phyloP scores from a whole-genome alignment of 2,113 vertebrate species.

The Gavia stellata region DNA sequence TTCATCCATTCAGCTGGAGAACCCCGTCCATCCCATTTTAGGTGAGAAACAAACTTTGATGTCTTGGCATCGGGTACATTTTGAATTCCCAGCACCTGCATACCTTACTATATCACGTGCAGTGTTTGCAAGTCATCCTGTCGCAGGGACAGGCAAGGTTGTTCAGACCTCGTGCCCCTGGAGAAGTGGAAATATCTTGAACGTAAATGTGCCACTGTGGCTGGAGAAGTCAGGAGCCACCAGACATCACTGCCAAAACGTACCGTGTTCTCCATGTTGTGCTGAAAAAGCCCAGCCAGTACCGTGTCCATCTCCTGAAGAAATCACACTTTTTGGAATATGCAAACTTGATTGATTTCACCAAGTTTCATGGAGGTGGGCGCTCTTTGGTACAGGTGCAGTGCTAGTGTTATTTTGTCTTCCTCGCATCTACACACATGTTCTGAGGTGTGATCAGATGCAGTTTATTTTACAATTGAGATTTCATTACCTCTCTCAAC shows the following conservation, averaged over 20 bases:
- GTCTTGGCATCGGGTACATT: neutral
- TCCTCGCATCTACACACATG: neutral
- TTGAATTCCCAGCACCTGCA: neutral
- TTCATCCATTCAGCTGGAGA: neutral
- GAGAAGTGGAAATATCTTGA: neutral
- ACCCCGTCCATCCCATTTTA: neutral
- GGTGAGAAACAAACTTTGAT: neutral
- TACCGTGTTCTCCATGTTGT: neutral
- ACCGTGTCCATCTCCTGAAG: neutral
- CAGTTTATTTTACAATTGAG: neutral
- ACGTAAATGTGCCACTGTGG: neutral
- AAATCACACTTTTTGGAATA: neutral
- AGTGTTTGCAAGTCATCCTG: neutral
- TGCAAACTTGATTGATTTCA: neutral
- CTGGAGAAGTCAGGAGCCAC: neutral
- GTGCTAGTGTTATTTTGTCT: neutral
- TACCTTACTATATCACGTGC: neutral
- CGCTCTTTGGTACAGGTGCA: neutral
- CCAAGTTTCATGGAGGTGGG: neutral
- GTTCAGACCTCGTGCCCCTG: neutral
- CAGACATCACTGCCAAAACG: neutral
- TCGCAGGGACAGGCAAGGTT: neutral
- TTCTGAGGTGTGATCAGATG: neutral
- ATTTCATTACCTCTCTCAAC: neutral
- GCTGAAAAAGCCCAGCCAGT: neutral